Evolutionary conservation across 2,888 invertebrate species (phyloP).

Genomic region (Ommatoiulus sabulosus): DNA sequence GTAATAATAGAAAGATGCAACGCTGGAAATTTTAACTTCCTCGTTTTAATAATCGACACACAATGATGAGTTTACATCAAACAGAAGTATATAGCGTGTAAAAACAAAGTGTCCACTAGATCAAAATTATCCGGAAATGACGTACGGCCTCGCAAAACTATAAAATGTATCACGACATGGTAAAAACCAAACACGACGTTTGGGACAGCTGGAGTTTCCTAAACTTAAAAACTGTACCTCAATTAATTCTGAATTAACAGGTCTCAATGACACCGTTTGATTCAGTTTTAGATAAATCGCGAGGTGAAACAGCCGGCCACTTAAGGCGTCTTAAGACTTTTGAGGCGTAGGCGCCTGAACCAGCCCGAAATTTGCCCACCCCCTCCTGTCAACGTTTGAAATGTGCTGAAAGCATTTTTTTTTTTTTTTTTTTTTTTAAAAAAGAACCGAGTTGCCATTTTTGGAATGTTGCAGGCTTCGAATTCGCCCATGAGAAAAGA

Average conservation of each 20-base stretch:
- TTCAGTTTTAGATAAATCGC: background rate
- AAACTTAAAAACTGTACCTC: background rate
- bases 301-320: background rate
- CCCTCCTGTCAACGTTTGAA: background rate
- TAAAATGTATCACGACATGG: no score
- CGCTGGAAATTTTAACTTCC: no score
- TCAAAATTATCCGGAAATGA: no score
- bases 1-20: no score
- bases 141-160: no score
- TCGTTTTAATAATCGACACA: no score
- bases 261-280: background rate
- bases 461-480: conserved; percentile 6
- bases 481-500: background rate
- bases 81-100: no score
- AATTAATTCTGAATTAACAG: background rate
- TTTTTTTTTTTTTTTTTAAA: background rate
- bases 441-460: background rate
- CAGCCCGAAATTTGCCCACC: background rate
- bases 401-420: background rate
- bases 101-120: no score
- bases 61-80: no score
- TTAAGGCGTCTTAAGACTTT: background rate
- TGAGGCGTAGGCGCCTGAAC: background rate
- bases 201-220: background rate
- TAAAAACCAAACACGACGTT: no score